Base-by-base conservation (phyloP, 2,797 vertebrate genomes). In the Argya squamiceps region DNA sequence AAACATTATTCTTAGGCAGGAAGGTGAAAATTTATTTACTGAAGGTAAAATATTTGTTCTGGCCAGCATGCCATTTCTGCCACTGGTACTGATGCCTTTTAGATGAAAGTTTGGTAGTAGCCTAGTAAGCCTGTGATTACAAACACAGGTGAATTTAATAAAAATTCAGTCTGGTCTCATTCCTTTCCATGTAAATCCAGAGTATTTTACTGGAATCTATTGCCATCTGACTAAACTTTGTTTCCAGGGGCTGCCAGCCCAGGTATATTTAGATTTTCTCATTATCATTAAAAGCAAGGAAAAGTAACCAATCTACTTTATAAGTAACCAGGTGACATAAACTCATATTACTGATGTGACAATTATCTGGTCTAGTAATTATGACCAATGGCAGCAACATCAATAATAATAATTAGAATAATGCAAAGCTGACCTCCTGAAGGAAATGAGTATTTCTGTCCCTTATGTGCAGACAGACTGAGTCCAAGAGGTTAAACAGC, bases 1-100 rank as follows among this genome's bases (percentile, higher is more conserved):
- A 53, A 80, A 43, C 43, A 36, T 88, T 63, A 91, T 82, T 82
- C 59, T 79, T 56, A 84, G 30, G 27, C 62, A 78, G 77, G 88
- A 92, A 86, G 84, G 91, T 50, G 74, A 92, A 89, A 86, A 95
- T 88, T 71, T 93, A 92, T 96, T 93, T 96, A 95, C 85, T 93
- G 73, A 88, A 78, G 93, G 59, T 81, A 69, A 94, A 93, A 92
- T 95, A 93, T 84, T 96, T 94, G 11, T 49, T 88, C 92, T 96
- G 92, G 92, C 83, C 59, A 90, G 44, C 75, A 65, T 60, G 44
- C 79, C 55, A 26, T 65, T 96, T 96, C 85, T 96, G 76, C 79
- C 73, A 67, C 69, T 50, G 29, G 39, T 60, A 29, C 73, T 78
- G 53, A 47, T 1, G 27, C 13, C 52, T 84, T 88, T 90, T 70